Evolutionary conservation across 64 coral and sea anemone genomes (phyloP), one percentile per base, ranked within the genome.

Genomic region (Dendronephthya gigantea): DNA sequence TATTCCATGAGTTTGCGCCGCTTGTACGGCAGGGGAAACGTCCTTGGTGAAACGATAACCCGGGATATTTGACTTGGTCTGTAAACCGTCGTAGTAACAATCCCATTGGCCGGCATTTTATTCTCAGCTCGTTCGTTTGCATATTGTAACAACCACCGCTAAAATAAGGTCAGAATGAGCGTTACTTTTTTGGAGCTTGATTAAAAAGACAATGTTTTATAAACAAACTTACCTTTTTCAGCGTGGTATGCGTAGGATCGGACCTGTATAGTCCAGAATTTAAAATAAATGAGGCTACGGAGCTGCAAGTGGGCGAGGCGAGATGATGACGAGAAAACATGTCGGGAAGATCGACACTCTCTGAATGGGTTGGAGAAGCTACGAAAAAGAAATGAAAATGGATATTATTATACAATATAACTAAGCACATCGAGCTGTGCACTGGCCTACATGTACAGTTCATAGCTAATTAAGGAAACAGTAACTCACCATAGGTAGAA

Each of bases 1-100:
- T 79, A 79, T 79, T 79, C 72, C 72, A 79, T 36, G 30, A 79
- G 32, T 79, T 79, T 79, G 7, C 72, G 72, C 36, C 72, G 72
- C 22, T 79, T 79, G 72, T 28, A 79, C 30, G 72, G 72, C 72
- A 79, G 72, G 36, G 72, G 72, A 39, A 79, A 79, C 15, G 32
- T 79, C 32, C 36, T 79, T 19, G 72, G 32, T 9, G 72, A 39
- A 34, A 39, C 30, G 72, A 39, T 33, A 29, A 39, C 28, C 31
- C 32, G 72, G 30, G 72, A 16, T 14, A 39, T 79, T 79, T 17
- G 30, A 39, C 29, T 79, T 12, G 72, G 32, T 79, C 29, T 39
- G 29, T 12, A 36, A 4, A 2, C 25, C 1, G 10, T 79, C 72
- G 72, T 39, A 79, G 4, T 36, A 36, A 79, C 37, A 14, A 33